A percentile compares a stretch with the other conserved stretches of the same genome.
These are phyloP conservation scores for Atopsyche davidsoni DNA, from an alignment of 1,140 invertebrate species.

Conservation along the genomic window DNA sequence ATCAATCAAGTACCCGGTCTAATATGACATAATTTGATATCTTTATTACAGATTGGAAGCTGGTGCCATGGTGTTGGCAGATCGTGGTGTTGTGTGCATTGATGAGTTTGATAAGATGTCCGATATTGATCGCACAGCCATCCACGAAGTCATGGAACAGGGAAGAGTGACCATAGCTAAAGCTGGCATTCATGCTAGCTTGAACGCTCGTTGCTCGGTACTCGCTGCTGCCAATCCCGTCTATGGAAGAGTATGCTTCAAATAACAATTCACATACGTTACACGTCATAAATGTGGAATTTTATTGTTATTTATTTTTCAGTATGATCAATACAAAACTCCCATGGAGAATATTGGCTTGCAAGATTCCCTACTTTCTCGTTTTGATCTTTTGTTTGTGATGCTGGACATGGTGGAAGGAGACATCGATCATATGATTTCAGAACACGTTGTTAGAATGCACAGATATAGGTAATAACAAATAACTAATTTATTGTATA, in stretches of 20 bases:
- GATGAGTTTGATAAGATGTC: conserved; percentile 99
- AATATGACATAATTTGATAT: too few relatives aligned
- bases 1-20: too few relatives aligned
- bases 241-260: conserved; percentile 76
- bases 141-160: conserved; percentile 98
- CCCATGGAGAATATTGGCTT: conserved; percentile 99
- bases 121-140: conserved; percentile 98
- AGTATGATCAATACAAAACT: conserved; percentile 98
- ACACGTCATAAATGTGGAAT: background rate
- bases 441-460: conserved; percentile 96
- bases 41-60: conserved; percentile 73
- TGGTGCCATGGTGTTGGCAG: conserved; percentile 98
- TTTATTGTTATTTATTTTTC: conserved; percentile 34
- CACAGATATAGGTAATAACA: conserved; percentile 75
- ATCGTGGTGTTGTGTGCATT: conserved; percentile 97
- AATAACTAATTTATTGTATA: background rate
- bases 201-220: conserved; percentile 97
- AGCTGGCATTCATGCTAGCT: conserved; percentile 95
- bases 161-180: conserved; percentile 96
- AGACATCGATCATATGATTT: conserved; percentile 85
- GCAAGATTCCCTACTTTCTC: conserved; percentile 95
- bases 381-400: conserved; percentile 98
- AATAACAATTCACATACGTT: background rate
- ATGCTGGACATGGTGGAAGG: conserved; percentile 89
- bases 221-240: conserved; percentile 99